Evolutionary conservation across 2,797 vertebrate genomes (phyloP).

Genomic region (Sparus aurata): DNA sequence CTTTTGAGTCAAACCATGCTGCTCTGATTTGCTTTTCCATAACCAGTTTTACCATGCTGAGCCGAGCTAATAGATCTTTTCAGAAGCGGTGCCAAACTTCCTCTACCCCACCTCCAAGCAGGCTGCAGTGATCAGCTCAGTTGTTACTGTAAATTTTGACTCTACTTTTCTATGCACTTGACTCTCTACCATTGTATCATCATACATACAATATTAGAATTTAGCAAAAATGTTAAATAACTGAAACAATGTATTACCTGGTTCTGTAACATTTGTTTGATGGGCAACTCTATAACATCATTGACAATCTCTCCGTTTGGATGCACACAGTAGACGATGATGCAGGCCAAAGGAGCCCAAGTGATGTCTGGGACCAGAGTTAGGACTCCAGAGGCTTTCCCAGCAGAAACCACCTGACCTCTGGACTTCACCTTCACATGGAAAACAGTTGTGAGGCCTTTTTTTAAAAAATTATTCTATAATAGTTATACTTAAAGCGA

Average conservation of each 20-base stretch:
- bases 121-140: too few species aligned
- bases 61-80: too few species aligned
- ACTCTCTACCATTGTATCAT: neutral
- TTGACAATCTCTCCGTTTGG: slow-evolving; percentile 88
- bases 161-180: too few species aligned
- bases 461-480: neutral
- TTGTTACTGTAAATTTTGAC: too few species aligned
- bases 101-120: too few species aligned
- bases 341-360: slow-evolving; percentile 88
- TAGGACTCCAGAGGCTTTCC: slow-evolving; percentile 78
- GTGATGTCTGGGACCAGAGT: slow-evolving; percentile 85
- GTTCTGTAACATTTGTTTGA: slow-evolving; percentile 68
- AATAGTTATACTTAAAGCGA: neutral
- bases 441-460: neutral
- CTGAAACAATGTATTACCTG: slow-evolving; percentile 51
- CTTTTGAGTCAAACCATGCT: too few species aligned
- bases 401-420: slow-evolving; percentile 86
- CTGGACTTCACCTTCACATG: slow-evolving; percentile 87
- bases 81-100: too few species aligned
- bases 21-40: too few species aligned
- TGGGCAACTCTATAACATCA: slow-evolving; percentile 74
- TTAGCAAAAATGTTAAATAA: too few species aligned
- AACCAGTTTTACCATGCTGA: too few species aligned
- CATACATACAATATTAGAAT: too few species aligned
- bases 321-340: slow-evolving; percentile 88